phyloP scores from a whole-genome alignment of 2,888 invertebrate genomes.

The Geophilus truncorum region DNA sequence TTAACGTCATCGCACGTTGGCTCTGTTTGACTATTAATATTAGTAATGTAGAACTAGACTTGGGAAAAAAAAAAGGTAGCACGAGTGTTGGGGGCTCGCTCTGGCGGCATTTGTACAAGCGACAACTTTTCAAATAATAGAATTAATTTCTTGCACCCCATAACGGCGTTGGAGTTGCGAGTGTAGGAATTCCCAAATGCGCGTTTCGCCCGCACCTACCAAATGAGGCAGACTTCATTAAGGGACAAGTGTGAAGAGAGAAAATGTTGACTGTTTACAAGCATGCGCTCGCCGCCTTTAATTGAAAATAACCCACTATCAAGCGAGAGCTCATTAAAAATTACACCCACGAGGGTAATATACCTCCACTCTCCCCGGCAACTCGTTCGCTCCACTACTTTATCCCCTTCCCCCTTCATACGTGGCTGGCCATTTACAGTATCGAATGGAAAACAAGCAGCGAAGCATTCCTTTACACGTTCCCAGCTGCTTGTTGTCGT shows the following conservation, averaged over 20 bases:
- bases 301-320: constrained; percentile 16
- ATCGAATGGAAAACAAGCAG: no score
- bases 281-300: constrained; percentile 1
- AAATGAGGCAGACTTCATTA: constrained; percentile 11
- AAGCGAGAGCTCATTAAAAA: constrained; percentile 20
- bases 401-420: background rate
- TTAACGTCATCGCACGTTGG: no score
- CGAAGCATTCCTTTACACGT: no score
- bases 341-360: constrained; percentile 11
- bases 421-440: no score
- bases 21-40: no score
- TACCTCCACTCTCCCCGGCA: background rate
- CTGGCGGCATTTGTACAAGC: no score
- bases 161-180: background rate
- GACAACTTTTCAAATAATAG: background rate
- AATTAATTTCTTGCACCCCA: constrained; percentile 11
- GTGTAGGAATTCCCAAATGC: background rate
- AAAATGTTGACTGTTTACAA: constrained; percentile 2
- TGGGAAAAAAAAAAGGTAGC: no score
- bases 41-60: no score
- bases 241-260: background rate
- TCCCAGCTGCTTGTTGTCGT: no score
- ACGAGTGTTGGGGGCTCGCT: no score
- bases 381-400: background rate
- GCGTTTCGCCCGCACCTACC: background rate